Conservation (phyloP, 2,888 invertebrate genomes). For the Branchipolynoe longqiensis region DNA sequence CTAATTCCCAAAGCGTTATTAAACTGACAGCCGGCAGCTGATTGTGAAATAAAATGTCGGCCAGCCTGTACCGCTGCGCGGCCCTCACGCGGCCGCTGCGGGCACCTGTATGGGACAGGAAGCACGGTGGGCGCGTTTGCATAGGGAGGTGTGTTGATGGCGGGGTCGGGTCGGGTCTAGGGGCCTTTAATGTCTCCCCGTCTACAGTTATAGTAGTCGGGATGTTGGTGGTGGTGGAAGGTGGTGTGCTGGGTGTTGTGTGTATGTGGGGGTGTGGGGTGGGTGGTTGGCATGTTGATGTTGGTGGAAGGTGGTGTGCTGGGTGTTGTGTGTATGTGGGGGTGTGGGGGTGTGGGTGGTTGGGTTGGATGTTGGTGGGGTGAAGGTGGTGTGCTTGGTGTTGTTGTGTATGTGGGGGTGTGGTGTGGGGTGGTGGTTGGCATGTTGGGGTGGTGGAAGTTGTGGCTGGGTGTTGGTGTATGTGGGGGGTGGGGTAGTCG, state of each 20-base stretch:
- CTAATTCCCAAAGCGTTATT: too few relatives aligned
- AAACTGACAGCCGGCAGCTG: too few relatives aligned
- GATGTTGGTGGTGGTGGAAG: not conserved
- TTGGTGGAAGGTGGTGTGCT: not conserved
- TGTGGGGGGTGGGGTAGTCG: not conserved
- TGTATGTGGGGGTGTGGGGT: not conserved
- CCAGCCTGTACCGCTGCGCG: too few relatives aligned
- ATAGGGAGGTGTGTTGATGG: slow-evolving; percentile 27
- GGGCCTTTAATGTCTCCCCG: too few relatives aligned
- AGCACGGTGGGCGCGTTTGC: slow-evolving; percentile 39
- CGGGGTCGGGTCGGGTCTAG: not conserved
- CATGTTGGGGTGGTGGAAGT: not conserved
- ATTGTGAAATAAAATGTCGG: too few relatives aligned
- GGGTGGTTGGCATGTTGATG: not conserved
- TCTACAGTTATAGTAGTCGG: not conserved
- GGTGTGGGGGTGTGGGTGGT: not conserved
- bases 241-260: not conserved
- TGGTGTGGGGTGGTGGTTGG: not conserved
- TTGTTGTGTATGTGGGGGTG: not conserved
- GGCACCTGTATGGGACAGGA: too few relatives aligned
- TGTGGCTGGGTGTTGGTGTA: not conserved
- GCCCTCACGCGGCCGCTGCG: too few relatives aligned
- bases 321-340: not conserved
- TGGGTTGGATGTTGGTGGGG: not conserved
- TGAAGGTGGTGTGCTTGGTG: not conserved